Evolutionary conservation across 2,797 vertebrate species (phyloP), one percentile per base, ranked within the genome.

Genomic region (Acanthurus leucopareius): DNA sequence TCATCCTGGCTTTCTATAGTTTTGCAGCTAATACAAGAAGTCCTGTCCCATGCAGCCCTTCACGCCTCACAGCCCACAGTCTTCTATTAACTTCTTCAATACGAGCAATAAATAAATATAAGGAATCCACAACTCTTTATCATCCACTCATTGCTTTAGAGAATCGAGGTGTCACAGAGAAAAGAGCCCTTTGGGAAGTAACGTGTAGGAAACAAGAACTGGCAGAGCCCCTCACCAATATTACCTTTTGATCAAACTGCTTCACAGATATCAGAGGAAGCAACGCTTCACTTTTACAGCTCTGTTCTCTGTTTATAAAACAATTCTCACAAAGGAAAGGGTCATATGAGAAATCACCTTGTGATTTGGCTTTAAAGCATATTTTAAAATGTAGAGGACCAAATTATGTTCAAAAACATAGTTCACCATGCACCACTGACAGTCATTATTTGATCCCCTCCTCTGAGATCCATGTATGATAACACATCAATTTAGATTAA

Each of bases 401-500:
- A 86, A 91, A 90, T 93, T 87, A 88, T 77, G 84, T 92, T 91
- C 66, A 91, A 92, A 92, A 91, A 91, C 83, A 88, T 84, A 87
- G 84, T 85, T 89, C 83, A 77, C 83, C 75, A 48, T 70, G 83
- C 87, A 73, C 77, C 85, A 65, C 84, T 84, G 88, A 84, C 86
- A 91, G 83, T 49, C 80, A 75, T 69, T 78, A 88, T 91, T 91
- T 91, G 87, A 94, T 91, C 91, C 75, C 77, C 77, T 90, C 90
- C 88, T 91, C 85, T 51, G 86, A 94, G 92, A 92, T 93, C 83
- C 85, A 72, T 80, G 76, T 90, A 81, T 81, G 91, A 91, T 92
- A 94, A 88, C 82, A 75, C 90, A 89, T 94, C 93, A 90, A 93
- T 94, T 93, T 93, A 93, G 91, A 93, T 93, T 90, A 91, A 89